These are phyloP conservation scores for Diadophis punctatus DNA, from an alignment of 2,113 vertebrate species.

Conservation along the genomic window DNA sequence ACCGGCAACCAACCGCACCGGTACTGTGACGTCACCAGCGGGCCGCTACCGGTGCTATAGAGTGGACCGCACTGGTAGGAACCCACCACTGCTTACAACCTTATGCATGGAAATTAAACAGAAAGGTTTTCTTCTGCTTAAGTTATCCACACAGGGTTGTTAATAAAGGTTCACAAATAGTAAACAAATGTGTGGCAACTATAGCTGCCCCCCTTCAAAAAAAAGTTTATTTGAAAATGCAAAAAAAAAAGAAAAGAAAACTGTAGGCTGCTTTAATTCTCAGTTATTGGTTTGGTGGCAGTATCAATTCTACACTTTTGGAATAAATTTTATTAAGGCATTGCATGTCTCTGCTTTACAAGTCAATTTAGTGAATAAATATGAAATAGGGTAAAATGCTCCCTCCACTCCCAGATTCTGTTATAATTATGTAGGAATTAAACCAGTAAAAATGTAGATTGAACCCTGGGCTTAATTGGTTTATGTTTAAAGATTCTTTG, in stretches of 20 bases:
- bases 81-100: too few species aligned
- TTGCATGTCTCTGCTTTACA: slow-evolving; percentile 55
- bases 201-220: background rate
- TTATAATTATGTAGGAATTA: slow-evolving; percentile 68
- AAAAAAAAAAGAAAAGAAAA: background rate
- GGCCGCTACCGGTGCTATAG: too few species aligned
- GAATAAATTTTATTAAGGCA: slow-evolving; percentile 62
- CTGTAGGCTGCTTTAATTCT: slow-evolving; percentile 51
- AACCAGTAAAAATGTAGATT: slow-evolving; percentile 73
- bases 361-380: slow-evolving; percentile 72
- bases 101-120: background rate
- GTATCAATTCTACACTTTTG: slow-evolving; percentile 62
- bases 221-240: slow-evolving; percentile 45
- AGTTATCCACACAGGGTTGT: background rate
- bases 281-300: slow-evolving; percentile 53
- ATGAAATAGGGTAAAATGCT: slow-evolving; percentile 59
- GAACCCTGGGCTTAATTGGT: slow-evolving; percentile 78
- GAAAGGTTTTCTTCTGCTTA: background rate
- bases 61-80: too few species aligned
- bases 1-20: too few species aligned
- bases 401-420: slow-evolving; percentile 55
- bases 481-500: slow-evolving; percentile 83
- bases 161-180: too few species aligned
- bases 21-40: too few species aligned
- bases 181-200: background rate